phyloP scores from a whole-genome alignment of 2,888 invertebrate species.

The Calliopum simillimum region DNA sequence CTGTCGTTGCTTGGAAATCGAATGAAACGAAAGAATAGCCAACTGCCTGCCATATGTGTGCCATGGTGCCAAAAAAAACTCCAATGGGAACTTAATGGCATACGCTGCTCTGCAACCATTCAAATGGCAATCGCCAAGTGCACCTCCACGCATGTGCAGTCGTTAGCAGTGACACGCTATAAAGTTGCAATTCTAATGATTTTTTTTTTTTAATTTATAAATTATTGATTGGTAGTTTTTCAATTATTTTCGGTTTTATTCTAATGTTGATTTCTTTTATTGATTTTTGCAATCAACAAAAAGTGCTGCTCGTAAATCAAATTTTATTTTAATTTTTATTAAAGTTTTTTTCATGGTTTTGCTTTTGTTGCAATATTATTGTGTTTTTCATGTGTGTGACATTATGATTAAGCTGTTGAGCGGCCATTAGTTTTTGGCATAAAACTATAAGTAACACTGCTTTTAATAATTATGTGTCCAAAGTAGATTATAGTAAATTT shows the following conservation, averaged over 20 bases:
- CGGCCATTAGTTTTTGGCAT: no score
- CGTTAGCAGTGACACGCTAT: neutral
- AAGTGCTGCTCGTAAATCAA: conserved; percentile 1
- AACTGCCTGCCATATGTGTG: neutral
- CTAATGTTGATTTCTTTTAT: neutral
- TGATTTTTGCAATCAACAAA: neutral
- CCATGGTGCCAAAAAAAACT: neutral
- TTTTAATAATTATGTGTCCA: no score
- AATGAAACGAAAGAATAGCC: no score
- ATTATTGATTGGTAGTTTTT: neutral
- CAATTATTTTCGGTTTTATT: neutral
- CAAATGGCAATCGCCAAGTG: no score
- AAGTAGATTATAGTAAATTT: no score
- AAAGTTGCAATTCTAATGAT: neutral
- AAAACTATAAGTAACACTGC: no score
- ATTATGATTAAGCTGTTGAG: no score
- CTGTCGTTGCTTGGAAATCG: neutral
- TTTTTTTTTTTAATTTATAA: neutral
- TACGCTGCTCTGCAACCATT: neutral
- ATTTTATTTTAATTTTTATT: neutral
- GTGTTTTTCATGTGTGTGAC: no score
- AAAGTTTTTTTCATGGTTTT: no score
- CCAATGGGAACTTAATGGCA: neutral
- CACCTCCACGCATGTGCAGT: neutral
- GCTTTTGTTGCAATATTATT: no score